Conservation (phyloP, 2,113 vertebrate genomes). For the Phalacrocorax aristotelis region DNA sequence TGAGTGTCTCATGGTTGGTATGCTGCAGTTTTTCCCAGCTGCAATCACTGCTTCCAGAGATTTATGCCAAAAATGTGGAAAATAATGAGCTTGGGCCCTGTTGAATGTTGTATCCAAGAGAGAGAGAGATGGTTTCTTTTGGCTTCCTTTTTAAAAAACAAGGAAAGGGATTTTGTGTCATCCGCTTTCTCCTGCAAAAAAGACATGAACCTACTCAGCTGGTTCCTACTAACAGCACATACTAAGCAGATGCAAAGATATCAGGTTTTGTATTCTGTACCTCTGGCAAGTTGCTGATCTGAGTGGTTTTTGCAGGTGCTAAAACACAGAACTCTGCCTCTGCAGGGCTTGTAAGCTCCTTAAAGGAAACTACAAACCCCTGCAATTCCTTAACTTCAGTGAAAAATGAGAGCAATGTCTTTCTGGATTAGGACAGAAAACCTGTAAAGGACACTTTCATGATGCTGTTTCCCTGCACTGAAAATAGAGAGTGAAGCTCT, state of each 20-base stretch:
- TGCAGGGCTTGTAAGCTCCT: slow-evolving; percentile 9
- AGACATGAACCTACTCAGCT: slow-evolving; percentile 23
- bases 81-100: background rate
- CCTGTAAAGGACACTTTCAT: background rate
- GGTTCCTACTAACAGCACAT: slow-evolving; percentile 17
- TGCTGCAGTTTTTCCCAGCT: background rate
- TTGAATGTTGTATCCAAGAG: background rate
- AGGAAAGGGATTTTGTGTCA: background rate
- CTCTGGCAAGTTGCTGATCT: slow-evolving; percentile 60
- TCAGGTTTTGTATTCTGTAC: slow-evolving; percentile 43
- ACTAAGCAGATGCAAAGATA: slow-evolving; percentile 55
- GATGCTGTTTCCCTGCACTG: background rate
- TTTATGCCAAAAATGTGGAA: background rate
- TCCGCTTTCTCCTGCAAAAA: background rate
- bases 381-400: background rate
- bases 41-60: background rate
- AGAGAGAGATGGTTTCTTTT: background rate
- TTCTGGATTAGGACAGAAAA: background rate
- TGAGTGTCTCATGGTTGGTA: background rate
- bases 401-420: background rate
- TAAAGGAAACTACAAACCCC: slow-evolving; percentile 1
- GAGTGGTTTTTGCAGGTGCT: slow-evolving; percentile 61
- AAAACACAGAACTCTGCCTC: slow-evolving; percentile 42
- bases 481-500: background rate
- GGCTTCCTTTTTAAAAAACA: slow-evolving; percentile 13